Evolutionary conservation across 2,797 vertebrate genomes (phyloP), one percentile per base, ranked within the genome.

Genomic region (Odontamblyopus rebecca): DNA sequence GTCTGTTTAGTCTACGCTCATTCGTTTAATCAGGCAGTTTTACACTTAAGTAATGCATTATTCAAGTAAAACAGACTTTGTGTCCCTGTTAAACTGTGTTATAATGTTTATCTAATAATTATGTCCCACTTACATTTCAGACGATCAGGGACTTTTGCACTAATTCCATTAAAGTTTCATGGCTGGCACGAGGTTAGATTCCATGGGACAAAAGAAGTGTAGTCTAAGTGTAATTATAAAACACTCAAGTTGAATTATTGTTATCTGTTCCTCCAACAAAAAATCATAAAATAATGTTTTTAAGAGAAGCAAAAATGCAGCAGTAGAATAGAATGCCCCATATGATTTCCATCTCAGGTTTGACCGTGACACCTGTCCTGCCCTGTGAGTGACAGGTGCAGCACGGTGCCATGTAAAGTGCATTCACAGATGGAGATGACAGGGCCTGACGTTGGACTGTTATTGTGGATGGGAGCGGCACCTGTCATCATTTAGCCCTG

Each of bases 371-470:
- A 66, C 6, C 15, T 50, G 63, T 13, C 26, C 15, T 44, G 41
- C 12, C 4, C 73, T 73, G 74, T 74, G 83, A 88, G 64, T 82
- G 81, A 81, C 81, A 87, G 72, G 68, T 56, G 23, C 70, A 73
- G 61, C 78, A 67, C 62, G 61, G 59, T 71, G 72, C 44, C 73
- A 70, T 69, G 73, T 70, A 77, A 80, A 83, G 83, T 81, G 82
- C 84, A 86, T 88, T 88, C 87, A 83, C 84, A 85, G 82, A 85
- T 85, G 86, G 82, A 85, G 86, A 86, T 84, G 85, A 83, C 88
- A 78, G 86, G 56, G 68, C 81, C 73, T 76, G 86, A 85, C 85
- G 87, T 82, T 78, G 81, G 63, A 81, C 84, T 82, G 79, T 84
- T 82, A 81, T 83, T 86, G 80, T 81, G 75, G 82, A 87, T 76